Evolutionary conservation across 2,888 invertebrate genomes (phyloP), one percentile per base, ranked within the genome.

Genomic region (Aspidiotus destructor): DNA sequence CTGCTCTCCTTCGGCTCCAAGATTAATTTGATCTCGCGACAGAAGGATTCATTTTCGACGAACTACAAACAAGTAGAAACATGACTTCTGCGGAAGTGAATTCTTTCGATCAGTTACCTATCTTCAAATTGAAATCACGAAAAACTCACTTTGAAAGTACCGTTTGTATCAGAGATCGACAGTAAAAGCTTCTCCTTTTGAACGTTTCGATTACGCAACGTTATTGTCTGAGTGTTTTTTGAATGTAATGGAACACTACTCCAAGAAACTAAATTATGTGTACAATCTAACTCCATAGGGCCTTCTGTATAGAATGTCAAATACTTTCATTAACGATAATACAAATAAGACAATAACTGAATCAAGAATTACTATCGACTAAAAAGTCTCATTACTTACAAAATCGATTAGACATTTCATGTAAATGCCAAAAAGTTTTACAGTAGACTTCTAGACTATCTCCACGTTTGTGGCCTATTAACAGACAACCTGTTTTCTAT

Each of bases 1-100:
- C 70, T 64, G 61, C 70, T 69, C 69, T 71, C 71, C 63, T 69
- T 70, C 8, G 71, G 44, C 41, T 69, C 71, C 42, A 71, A 60
- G 10, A 65, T 69, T 48, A 71, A 67, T 70, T 70, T 71, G 52
- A 71, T 57, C 28, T 71, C 70, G 44, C 67, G 65, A n/a, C 63
- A 53, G 40, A 41, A 69, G 1, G 54, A 67, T 53, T 69, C 69
- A 60, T 71, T 70, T 60, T 70, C 71, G 0, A 54, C 67, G 61
- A 70, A 70, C 63, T 61, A 58, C 53, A 62, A 70, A 60, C 15
- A 70, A 15, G 64, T 64, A 53, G 16, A 69, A 6, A 42, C 28
- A 28, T 6, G 48, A 48, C 48, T 13, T 48, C 48, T n/a, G 48
- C 48, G n/a, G 1, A 48, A 13, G 11, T 48, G 6, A 48, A 11